phyloP scores from a whole-genome alignment of 2,888 invertebrate species.

The Yponomeuta plumbellus region DNA sequence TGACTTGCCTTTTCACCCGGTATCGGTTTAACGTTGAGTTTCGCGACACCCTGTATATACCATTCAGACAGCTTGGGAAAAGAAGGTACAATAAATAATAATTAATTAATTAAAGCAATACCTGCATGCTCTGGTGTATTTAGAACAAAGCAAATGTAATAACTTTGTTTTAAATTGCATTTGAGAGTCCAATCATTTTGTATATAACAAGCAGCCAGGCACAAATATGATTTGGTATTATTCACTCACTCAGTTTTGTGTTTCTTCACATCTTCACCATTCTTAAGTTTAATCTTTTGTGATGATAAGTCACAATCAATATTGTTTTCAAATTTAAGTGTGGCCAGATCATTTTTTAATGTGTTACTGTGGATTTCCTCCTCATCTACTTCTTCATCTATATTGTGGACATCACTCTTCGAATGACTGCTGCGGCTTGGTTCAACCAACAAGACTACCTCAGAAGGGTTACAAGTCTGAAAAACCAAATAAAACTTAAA shows the following conservation, averaged over 20 bases:
- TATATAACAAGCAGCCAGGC: no score
- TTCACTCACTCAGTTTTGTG: neutral
- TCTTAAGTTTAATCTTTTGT: neutral
- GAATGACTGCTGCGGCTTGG: neutral
- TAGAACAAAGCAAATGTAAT: no score
- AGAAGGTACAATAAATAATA: no score
- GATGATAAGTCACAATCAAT: neutral
- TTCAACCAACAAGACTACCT: neutral
- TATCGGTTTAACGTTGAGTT: no score
- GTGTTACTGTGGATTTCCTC: neutral
- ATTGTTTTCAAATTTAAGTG: neutral
- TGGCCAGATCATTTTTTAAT: neutral
- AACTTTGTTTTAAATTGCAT: no score
- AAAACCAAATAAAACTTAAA: neutral
- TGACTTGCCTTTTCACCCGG: no score
- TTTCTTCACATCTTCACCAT: neutral
- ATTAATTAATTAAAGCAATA: no score
- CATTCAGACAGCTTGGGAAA: no score
- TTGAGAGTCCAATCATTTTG: no score
- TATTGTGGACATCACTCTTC: neutral
- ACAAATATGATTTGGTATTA: neutral
- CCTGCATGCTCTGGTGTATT: no score
- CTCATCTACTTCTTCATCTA: conserved; percentile 2
- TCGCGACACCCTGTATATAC: no score
- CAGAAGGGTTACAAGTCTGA: neutral